A percentile compares a stretch with the other conserved stretches of the same genome.
These are phyloP conservation scores for Albula goreensis DNA, from an alignment of 2,113 vertebrate genomes.

Conservation along the genomic window DNA sequence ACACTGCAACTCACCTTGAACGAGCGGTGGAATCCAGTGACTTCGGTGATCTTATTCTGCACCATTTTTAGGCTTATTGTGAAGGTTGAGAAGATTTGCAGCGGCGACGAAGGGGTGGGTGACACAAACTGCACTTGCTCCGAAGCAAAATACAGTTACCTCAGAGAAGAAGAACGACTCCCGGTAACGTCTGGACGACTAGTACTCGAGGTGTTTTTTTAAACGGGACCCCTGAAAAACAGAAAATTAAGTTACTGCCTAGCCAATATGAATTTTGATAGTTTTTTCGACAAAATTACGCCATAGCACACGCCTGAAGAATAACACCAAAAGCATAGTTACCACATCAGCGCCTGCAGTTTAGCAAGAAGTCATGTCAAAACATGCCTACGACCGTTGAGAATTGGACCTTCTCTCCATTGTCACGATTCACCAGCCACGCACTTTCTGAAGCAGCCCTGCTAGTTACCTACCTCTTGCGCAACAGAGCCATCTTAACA, in stretches of 20 bases:
- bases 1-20: slow-evolving; percentile 77
- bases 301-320: too few relatives aligned
- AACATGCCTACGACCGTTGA: background rate
- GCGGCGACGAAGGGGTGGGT: slow-evolving; percentile 44
- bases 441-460: background rate
- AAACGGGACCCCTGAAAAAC: slow-evolving; percentile 66
- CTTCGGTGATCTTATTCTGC: slow-evolving; percentile 85
- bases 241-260: background rate
- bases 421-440: background rate
- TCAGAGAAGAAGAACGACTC: slow-evolving; percentile 59
- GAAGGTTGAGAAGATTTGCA: slow-evolving; percentile 49
- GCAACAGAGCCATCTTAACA: too few relatives aligned
- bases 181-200: slow-evolving; percentile 50
- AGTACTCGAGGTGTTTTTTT: slow-evolving; percentile 49
- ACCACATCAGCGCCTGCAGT: too few relatives aligned
- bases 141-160: slow-evolving; percentile 50
- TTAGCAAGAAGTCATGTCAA: background rate
- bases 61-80: slow-evolving; percentile 76
- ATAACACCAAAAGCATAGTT: too few relatives aligned
- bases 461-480: background rate
- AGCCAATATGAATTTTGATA: too few relatives aligned
- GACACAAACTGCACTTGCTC: slow-evolving; percentile 56
- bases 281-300: too few relatives aligned
- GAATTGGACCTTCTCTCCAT: background rate
- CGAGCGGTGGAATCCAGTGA: slow-evolving; percentile 86